These are phyloP conservation scores for Grallaria varia DNA, from an alignment of 2,113 vertebrate species.

Conservation along the genomic window DNA sequence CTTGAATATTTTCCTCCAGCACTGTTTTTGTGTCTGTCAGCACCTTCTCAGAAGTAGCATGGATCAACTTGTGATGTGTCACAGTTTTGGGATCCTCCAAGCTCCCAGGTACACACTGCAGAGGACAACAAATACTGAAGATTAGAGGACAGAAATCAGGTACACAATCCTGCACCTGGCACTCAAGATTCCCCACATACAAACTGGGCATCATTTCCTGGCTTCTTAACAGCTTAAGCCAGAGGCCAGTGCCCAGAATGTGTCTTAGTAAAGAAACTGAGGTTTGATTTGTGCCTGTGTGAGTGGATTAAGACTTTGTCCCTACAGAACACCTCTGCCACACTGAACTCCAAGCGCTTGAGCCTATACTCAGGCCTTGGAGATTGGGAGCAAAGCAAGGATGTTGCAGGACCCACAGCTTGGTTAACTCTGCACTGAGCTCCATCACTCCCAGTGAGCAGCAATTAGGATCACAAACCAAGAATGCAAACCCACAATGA, in stretches of 20 bases:
- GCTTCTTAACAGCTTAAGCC: background rate
- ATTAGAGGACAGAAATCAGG: background rate
- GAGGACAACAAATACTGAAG: background rate
- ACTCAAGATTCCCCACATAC: background rate
- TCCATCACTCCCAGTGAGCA: background rate
- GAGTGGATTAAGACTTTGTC: background rate
- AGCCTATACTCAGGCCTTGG: background rate
- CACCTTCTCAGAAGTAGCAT: conserved; percentile 89
- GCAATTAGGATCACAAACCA: background rate
- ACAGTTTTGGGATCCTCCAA: conserved; percentile 94
- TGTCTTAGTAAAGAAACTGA: background rate
- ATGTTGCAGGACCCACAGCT: background rate
- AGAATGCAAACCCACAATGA: background rate
- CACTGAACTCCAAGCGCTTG: background rate
- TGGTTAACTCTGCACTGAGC: accelerated
- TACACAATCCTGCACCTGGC: background rate
- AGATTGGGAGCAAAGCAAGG: background rate
- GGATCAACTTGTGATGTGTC: conserved; percentile 92
- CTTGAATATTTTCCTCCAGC: conserved; percentile 90
- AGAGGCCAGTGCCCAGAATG: background rate
- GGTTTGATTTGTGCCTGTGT: background rate
- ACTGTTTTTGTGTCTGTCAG: conserved; percentile 89
- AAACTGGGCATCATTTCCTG: background rate
- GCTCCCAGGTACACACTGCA: conserved; percentile 86
- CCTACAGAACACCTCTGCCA: background rate